Conservation (phyloP, 2,888 invertebrate genomes). For the Microplitis deprimator region DNA sequence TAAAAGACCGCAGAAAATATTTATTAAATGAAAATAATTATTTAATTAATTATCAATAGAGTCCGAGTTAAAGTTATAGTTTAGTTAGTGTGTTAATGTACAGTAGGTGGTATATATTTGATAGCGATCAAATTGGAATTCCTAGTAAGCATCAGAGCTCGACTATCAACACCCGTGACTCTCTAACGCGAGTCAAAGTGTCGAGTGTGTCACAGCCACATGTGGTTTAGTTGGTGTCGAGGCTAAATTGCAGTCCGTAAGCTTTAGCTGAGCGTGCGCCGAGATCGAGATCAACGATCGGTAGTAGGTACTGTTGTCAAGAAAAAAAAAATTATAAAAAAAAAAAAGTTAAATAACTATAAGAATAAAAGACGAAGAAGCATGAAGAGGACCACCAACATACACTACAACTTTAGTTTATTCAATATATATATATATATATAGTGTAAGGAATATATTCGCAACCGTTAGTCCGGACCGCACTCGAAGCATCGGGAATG, state of each 20-base stretch:
- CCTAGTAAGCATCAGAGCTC: constrained; percentile 16
- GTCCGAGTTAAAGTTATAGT: not conserved
- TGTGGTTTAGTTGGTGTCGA: constrained; percentile 24
- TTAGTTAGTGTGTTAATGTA: not conserved
- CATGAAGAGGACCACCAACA: constrained; percentile 32
- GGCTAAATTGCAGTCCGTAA: constrained; percentile 28
- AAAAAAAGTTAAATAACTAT: not conserved
- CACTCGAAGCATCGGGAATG: constrained; percentile 32
- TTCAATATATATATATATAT: constrained; percentile 7
- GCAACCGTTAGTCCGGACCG: constrained; percentile 21
- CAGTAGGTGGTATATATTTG: constrained; percentile 4
- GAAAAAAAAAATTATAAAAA: not conserved
- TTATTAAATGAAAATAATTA: too few relatives aligned
- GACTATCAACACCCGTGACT: constrained; percentile 45
- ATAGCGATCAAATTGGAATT: constrained; percentile 26
- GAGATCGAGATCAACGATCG: constrained; percentile 35
- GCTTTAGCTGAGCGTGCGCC: constrained; percentile 18
- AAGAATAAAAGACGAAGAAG: not conserved
- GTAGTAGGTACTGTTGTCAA: not conserved
- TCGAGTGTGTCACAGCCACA: constrained; percentile 32
- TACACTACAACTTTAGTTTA: constrained; percentile 2
- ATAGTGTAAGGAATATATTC: constrained; percentile 7
- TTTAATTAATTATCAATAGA: too few relatives aligned
- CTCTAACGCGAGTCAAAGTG: constrained; percentile 26
- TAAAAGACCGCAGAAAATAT: not conserved